These are phyloP conservation scores for Melieria omissa DNA, from an alignment of 2,888 invertebrate genomes.

Conservation along the genomic window DNA sequence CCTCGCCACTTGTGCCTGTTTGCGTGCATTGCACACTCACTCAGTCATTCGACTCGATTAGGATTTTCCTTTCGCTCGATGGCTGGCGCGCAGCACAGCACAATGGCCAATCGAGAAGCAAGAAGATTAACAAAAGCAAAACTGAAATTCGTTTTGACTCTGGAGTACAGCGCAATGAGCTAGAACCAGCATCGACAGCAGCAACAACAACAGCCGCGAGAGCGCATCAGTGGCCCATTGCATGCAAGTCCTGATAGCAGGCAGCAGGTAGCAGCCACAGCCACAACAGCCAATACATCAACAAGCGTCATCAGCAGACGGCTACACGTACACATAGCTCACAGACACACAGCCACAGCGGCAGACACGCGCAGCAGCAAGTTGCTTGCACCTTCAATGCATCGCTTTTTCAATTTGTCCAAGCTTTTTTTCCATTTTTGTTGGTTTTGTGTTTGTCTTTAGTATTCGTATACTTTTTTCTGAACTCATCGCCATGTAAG, in stretches of 20 bases:
- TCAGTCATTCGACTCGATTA: background rate
- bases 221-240: too few species aligned
- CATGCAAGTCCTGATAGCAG: background rate
- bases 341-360: background rate
- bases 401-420: too few species aligned
- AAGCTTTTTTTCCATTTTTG: too few species aligned
- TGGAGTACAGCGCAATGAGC: background rate
- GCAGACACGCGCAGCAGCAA: background rate
- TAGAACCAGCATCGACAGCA: constrained; percentile 9
- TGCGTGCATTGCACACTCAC: background rate
- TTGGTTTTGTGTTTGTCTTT: too few species aligned
- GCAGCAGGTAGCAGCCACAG: background rate
- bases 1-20: background rate
- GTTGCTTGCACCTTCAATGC: too few species aligned
- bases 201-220: too few species aligned
- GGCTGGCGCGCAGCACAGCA: background rate
- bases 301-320: background rate
- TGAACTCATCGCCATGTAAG: too few species aligned
- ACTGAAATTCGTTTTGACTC: too few species aligned
- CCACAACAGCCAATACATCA: background rate
- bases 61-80: too few species aligned
- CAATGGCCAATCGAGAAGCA: constrained; percentile 7
- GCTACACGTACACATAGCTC: too few species aligned
- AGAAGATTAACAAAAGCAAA: background rate
- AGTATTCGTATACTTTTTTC: too few species aligned